Percentiles rank a stretch among this genome's conserved stretches.
These are phyloP conservation scores for Drosophila miranda DNA, from an alignment of 1,140 invertebrate genomes.

Conservation along the genomic window DNA sequence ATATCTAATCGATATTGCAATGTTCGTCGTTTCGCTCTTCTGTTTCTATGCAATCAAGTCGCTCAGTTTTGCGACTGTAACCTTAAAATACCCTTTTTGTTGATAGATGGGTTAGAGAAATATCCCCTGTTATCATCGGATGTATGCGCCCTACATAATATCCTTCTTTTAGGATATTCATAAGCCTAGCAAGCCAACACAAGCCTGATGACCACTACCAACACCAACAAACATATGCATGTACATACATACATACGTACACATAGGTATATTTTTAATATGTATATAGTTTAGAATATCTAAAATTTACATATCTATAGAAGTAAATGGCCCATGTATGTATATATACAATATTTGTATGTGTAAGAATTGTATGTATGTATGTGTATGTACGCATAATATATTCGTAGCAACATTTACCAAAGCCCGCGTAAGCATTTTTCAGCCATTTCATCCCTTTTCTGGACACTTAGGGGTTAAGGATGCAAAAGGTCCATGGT, in stretches of 20 bases:
- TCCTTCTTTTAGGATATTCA: slow-evolving; percentile 67
- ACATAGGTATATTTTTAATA: slow-evolving; percentile 25
- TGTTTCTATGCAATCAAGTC: too few species aligned
- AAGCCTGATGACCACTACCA: slow-evolving; percentile 74
- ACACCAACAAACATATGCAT: slow-evolving; percentile 40
- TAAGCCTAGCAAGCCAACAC: slow-evolving; percentile 62
- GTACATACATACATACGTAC: slow-evolving; percentile 35
- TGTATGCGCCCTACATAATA: slow-evolving; percentile 46
- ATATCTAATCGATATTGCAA: too few species aligned
- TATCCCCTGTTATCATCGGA: slow-evolving; percentile 36
- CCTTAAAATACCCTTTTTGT: too few species aligned
- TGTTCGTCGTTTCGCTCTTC: too few species aligned
- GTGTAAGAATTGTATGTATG: slow-evolving; percentile 30
- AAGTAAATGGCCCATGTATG: slow-evolving; percentile 2
- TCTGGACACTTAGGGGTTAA: slow-evolving; percentile 77
- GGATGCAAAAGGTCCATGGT: slow-evolving; percentile 41
- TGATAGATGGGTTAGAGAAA: slow-evolving; percentile 34
- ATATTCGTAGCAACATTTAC: slow-evolving; percentile 79
- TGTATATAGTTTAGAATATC: slow-evolving; percentile 42
- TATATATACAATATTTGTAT: slow-evolving; percentile 15
- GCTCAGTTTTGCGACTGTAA: too few species aligned
- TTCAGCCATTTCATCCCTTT: slow-evolving; percentile 81
- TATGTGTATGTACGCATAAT: slow-evolving; percentile 63
- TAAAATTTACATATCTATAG: slow-evolving; percentile 12
- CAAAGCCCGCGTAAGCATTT: slow-evolving; percentile 77